Evolutionary conservation across 23 tunicate genomes (phyloP).

Genomic region (Botrylloides violaceus): DNA sequence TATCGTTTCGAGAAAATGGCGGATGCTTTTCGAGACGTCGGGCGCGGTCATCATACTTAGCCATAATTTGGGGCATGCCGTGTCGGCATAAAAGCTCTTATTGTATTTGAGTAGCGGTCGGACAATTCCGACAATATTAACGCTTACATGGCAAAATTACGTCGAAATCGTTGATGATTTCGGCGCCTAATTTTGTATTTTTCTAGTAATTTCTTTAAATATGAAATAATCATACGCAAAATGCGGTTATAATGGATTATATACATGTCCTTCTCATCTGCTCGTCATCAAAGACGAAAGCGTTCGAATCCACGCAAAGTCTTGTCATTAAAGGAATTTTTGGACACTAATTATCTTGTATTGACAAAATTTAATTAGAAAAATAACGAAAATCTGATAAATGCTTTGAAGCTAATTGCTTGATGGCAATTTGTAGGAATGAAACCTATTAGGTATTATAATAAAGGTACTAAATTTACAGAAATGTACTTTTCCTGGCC

Average conservation of each 20-base stretch:
- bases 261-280: neutral
- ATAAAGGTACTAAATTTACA: neutral
- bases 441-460: neutral
- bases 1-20: conserved; percentile 17
- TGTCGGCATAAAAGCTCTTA: conserved; percentile 5
- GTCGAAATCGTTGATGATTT: neutral
- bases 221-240: neutral
- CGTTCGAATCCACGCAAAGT: neutral
- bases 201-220: neutral
- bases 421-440: neutral
- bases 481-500: too few species aligned
- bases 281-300: neutral
- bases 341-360: neutral
- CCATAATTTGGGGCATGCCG: neutral
- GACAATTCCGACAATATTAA: neutral
- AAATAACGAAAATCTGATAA: conserved; percentile 1
- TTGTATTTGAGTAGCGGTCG: conserved; percentile 10
- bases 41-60: neutral
- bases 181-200: neutral
- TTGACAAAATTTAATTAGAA: neutral
- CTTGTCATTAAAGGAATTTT: neutral
- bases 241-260: neutral
- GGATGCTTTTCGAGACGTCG: conserved; percentile 7
- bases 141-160: neutral
- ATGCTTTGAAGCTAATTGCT: neutral